Evolutionary conservation across 2,888 invertebrate species (phyloP), one percentile per base, ranked within the genome.

Genomic region (Villa cingulata): DNA sequence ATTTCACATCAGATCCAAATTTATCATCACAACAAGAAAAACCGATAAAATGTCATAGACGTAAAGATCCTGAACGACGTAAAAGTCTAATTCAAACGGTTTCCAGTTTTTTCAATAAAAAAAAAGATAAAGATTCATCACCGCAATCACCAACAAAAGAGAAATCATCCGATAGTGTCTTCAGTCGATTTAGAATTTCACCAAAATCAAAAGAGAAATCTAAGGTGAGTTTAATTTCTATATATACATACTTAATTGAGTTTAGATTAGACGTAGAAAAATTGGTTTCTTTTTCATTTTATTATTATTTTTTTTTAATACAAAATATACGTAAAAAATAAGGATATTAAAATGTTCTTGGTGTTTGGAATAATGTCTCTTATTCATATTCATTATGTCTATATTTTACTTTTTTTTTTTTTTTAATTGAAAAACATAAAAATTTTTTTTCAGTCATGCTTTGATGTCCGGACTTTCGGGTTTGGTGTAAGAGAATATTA

Each of bases 21-120:
- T 62, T 77, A 40, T 66, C 72, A 43, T 36, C 53, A 45, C 41
- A 50, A 37, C 51, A 38, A 38, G 12, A 36, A 20, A 34, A 32
- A 6, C 23, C 36, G 19, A 45, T 18, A 32, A 62, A 61, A 49
- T 48, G 59, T 3, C 57, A 48, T 42, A 58, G 62, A 10, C 56
- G 65, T 1, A 81, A 80, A 59, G 81, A 81, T 62, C 74, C 78
- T 1, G 83, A 85, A 58, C 74, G 86, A 53, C 74, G 86, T 51
- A 86, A 81, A 59, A 86, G 87, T 66, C 80, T 89, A 45, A 86
- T 88, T 59, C 86, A 85, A 69, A 80, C 87, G 45, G 80, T 90
- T 52, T 83, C 86, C 17, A 86, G 81, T 64, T 84, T 89, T 65
- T 84, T 90, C 63, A 77, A 80, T 58, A 83, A 84, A 64, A 51